phyloP scores from a whole-genome alignment of 2,797 vertebrate genomes.

The Malacoctenus gilli region DNA sequence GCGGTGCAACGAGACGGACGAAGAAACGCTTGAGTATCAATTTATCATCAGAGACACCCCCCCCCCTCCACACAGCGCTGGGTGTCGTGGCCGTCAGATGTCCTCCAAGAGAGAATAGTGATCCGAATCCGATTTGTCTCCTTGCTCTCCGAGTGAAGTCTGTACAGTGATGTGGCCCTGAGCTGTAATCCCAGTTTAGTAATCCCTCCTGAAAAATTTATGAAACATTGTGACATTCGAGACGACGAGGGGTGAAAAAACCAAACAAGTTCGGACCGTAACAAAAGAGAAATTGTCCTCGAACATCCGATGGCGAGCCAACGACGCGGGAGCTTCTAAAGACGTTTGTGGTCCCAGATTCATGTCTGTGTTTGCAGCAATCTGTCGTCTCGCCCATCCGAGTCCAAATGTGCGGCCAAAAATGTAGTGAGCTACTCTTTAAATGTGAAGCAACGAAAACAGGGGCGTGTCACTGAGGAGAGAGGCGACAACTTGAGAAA shows the following conservation, averaged over 20 bases:
- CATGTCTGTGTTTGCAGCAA: constrained; percentile 36
- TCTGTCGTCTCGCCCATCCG: constrained; percentile 40
- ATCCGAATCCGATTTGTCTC: constrained; percentile 56
- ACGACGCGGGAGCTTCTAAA: not conserved
- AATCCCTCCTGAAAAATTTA: constrained; percentile 15
- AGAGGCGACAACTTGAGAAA: constrained; percentile 3
- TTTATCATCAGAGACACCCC: constrained; percentile 41
- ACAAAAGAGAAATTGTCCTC: too few species aligned
- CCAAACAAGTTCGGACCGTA: too few species aligned
- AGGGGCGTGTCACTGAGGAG: constrained; percentile 16
- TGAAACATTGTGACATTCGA: too few species aligned
- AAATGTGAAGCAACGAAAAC: constrained; percentile 28
- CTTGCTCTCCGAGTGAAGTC: constrained; percentile 50
- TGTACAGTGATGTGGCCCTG: constrained; percentile 48
- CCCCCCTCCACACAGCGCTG: constrained; percentile 25
- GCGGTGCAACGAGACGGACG: constrained; percentile 31
- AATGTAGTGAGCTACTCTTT: constrained; percentile 21
- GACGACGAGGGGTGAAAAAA: constrained; percentile 6
- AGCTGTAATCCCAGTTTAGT: constrained; percentile 25
- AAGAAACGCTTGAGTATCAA: constrained; percentile 16
- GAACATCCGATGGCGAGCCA: too few species aligned
- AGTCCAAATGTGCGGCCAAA: constrained; percentile 50
- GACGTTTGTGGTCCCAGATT: constrained; percentile 11
- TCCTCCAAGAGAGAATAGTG: constrained; percentile 41
- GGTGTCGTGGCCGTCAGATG: constrained; percentile 26